Conservation (phyloP, 2,888 invertebrate species). For the Margaritifera margaritifera region DNA sequence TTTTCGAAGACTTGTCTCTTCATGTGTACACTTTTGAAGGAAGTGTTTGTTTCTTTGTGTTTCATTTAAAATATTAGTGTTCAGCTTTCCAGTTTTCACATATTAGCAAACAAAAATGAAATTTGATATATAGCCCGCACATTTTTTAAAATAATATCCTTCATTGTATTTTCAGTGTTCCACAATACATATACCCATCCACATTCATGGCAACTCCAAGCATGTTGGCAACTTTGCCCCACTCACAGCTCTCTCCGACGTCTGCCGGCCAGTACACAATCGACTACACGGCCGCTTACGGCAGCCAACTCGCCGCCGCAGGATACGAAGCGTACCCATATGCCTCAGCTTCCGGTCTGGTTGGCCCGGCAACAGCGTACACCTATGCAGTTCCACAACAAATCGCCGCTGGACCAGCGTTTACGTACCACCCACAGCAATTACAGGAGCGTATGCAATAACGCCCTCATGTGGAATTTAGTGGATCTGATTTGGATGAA, state of each 20-base stretch:
- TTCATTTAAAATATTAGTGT: too few species aligned
- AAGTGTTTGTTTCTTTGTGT: too few species aligned
- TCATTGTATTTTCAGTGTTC: constrained; percentile 48
- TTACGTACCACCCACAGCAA: constrained; percentile 62
- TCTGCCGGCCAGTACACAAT: constrained; percentile 51
- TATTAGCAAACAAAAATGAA: too few species aligned
- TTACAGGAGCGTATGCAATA: constrained; percentile 65
- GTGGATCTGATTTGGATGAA: too few species aligned
- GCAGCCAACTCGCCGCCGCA: constrained; percentile 48
- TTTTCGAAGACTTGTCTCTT: too few species aligned
- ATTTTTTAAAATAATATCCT: background rate
- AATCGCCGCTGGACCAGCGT: constrained; percentile 53
- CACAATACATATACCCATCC: constrained; percentile 62
- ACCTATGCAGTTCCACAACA: constrained; percentile 61
- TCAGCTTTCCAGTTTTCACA: too few species aligned
- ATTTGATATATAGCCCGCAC: too few species aligned
- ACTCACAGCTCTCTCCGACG: constrained; percentile 56
- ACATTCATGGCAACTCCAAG: constrained; percentile 48
- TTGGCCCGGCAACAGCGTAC: constrained; percentile 55
- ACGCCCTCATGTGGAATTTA: constrained; percentile 6
- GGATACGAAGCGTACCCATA: constrained; percentile 58
- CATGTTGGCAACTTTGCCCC: constrained; percentile 50
- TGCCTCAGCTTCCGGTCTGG: constrained; percentile 46
- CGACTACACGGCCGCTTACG: constrained; percentile 55
- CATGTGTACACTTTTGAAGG: too few species aligned